These are phyloP conservation scores for Erithacus rubecula DNA, from an alignment of 2,797 vertebrate species.

Conservation along the genomic window DNA sequence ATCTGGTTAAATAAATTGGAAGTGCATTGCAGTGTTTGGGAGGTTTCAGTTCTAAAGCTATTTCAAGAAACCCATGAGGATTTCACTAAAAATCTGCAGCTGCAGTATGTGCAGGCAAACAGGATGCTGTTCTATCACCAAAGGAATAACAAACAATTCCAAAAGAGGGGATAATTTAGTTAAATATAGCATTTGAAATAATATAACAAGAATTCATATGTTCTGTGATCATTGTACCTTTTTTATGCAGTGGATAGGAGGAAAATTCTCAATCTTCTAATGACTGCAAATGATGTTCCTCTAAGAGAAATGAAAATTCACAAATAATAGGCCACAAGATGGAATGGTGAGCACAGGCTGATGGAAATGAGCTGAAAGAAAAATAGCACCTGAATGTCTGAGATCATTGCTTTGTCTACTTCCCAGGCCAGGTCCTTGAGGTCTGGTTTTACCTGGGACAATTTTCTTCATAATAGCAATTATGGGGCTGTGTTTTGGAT, in stretches of 20 bases:
- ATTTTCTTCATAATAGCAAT: not conserved
- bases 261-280: not conserved
- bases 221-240: constrained; percentile 18
- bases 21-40: not conserved
- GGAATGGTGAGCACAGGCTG: not conserved
- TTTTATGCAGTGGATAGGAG: not conserved
- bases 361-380: not conserved
- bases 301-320: not conserved
- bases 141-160: constrained; percentile 67
- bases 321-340: not conserved
- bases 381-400: not conserved
- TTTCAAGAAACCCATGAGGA: constrained; percentile 62
- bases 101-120: constrained; percentile 60
- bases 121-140: constrained; percentile 64
- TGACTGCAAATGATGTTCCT: not conserved
- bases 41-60: constrained; percentile 26
- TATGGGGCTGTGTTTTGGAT: not conserved
- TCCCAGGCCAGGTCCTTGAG: not conserved
- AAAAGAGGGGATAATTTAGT: constrained; percentile 55
- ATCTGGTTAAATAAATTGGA: not conserved
- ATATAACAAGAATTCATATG: not conserved
- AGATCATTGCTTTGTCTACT: not conserved
- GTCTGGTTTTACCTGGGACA: not conserved
- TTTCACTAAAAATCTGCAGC: constrained; percentile 54
- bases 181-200: constrained; percentile 62